Evolutionary conservation across 2,797 vertebrate species (phyloP), one percentile per base, ranked within the genome.

Genomic region (Eupleurogrammus muticus): DNA sequence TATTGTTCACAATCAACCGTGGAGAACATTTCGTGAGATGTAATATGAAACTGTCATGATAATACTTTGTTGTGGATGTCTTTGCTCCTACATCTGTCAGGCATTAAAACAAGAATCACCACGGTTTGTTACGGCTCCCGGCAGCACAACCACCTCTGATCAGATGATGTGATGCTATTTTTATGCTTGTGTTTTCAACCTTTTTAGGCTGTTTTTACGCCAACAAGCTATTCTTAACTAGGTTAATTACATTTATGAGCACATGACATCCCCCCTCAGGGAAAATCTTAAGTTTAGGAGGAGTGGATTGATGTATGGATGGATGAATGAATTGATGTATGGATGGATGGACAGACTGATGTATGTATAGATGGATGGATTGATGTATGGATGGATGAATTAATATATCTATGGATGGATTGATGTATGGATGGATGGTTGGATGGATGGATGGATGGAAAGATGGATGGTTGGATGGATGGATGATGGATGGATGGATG

Each of bases 191-290:
- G 40, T 68, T 58, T 65, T 44, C 28, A 46, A 13, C 12, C 3
- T 56, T 36, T 19, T 6, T 44, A 44, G 6, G 40, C 16, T 40
- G 35, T 28, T 57, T 48, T 32, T 12, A 48, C n/a, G 16, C 4
- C 35, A 28, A 5, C 0, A 19, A 62, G 35, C 73, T 85, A 71
- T 77, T 77, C 54, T 79, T 81, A 65, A 69, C 60, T 10, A 6
- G 54, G 48, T 52, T 66, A 35, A 76, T 48, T 70, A n/a, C 57
- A 66, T 70, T 71, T 19, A 20, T 58, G 49, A 5, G 59, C 46
- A 56, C 20, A 35, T 35, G 40, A 65, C 14, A 1, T 34, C 3
- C 23, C 35, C 40, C 67, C 68, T 42, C 36, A 23, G 65, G 67
- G 40, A 74, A 16, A 46, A 16, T 55, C 24, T 44, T 3, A 46